These are phyloP conservation scores for Lithobates sylvaticus DNA, from an alignment of 2,797 vertebrate species.

Conservation along the genomic window DNA sequence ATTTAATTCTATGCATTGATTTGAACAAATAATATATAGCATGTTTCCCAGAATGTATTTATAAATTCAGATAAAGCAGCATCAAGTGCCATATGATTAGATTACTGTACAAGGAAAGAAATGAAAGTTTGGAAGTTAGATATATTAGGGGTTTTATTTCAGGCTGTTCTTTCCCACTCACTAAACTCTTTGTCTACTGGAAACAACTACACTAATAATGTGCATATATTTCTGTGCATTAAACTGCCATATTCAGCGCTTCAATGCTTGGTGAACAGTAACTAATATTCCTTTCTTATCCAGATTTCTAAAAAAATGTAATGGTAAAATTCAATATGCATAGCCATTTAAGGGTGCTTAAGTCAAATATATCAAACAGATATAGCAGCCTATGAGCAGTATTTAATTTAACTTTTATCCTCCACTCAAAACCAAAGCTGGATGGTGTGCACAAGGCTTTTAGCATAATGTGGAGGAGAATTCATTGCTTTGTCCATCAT, in stretches of 20 bases:
- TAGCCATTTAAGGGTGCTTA: not conserved
- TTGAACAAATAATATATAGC: conserved; percentile 57
- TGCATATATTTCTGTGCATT: not conserved
- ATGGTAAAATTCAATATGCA: not conserved
- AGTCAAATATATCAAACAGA: not conserved
- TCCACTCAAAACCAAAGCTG: not conserved
- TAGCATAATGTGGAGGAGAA: not conserved
- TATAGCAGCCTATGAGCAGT: not conserved
- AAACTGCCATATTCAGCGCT: not conserved
- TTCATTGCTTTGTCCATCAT: not conserved
- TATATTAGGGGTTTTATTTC: conserved; percentile 53
- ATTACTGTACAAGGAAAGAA: conserved; percentile 43
- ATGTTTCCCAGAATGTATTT: conserved; percentile 53
- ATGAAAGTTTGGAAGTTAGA: not conserved
- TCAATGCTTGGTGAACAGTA: not conserved
- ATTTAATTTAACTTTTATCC: not conserved
- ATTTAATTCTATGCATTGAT: conserved; percentile 64
- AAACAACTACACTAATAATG: conserved; percentile 8
- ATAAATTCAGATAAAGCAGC: not conserved
- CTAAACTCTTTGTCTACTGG: not conserved
- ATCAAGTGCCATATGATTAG: conserved; percentile 51
- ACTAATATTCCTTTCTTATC: not conserved
- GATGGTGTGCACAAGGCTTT: not conserved
- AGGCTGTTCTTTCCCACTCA: conserved; percentile 35
- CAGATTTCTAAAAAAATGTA: not conserved